Evolutionary conservation across 2,888 invertebrate species (phyloP).

Genomic region (Acleris literana): DNA sequence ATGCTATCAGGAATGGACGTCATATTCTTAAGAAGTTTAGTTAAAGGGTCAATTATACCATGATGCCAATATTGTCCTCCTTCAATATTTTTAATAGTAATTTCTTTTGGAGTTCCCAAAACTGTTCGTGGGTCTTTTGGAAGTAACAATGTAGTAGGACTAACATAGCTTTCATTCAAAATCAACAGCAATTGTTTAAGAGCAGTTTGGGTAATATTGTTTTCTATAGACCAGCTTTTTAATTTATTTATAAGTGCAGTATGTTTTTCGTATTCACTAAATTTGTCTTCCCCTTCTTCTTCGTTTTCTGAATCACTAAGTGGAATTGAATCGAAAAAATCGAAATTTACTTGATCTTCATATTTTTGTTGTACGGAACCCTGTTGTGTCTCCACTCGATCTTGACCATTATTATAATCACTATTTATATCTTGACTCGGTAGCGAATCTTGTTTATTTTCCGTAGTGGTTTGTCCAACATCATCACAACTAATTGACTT

Average conservation of each 20-base stretch:
- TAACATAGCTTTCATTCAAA: constrained; percentile 5
- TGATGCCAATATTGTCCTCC: constrained; percentile 42
- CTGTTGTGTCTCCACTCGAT: constrained; percentile 1
- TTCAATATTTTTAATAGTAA: constrained; percentile 26
- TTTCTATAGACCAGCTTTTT: constrained; percentile 3
- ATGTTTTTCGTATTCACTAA: background rate
- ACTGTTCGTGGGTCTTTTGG: constrained; percentile 6
- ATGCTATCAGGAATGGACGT: constrained; percentile 11
- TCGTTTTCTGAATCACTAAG: constrained; percentile 4
- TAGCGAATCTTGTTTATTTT: background rate
- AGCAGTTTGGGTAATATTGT: constrained; percentile 4
- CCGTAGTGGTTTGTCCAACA: background rate
- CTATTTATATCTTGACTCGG: constrained; percentile 3
- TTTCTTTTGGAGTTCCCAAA: background rate
- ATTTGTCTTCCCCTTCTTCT: constrained; percentile 1
- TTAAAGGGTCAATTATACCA: constrained; percentile 36
- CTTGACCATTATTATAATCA: constrained; percentile 2
- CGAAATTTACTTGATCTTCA: constrained; percentile 3
- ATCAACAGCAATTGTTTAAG: constrained; percentile 2
- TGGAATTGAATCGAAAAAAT: constrained; percentile 5
- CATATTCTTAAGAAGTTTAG: background rate
- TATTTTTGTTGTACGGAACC: background rate
- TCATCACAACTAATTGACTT: constrained; percentile 1
- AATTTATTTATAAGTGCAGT: background rate
- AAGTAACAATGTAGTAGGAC: background rate